Base-by-base conservation (phyloP, 2,888 invertebrate species). In the Zonitis immaculata region DNA sequence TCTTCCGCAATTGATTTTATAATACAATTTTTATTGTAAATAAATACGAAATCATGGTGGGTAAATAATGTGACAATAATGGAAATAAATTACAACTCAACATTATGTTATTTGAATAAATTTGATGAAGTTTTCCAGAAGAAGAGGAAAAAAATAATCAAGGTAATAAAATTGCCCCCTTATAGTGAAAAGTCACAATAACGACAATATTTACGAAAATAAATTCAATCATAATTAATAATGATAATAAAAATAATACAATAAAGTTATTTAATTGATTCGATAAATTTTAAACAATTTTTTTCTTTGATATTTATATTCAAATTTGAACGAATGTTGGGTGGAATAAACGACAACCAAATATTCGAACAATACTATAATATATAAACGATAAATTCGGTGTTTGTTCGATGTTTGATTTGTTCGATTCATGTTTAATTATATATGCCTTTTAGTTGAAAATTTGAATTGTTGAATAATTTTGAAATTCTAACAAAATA, bases 371-470 rank as follows among this genome's bases (percentile, higher is more conserved):
- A n/a, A n/a, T n/a, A n/a, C n/a, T n/a, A n/a, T n/a, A n/a, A n/a
- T n/a, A n/a, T n/a, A n/a, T n/a, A n/a, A n/a, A n/a, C n/a, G n/a
- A n/a, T n/a, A n/a, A n/a, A n/a, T n/a, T n/a, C n/a, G n/a, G n/a
- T n/a, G 16, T 48, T 20, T 48, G 51, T 51, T 51, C 44, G 51
- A 47, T 51, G 39, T 47, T 32, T 54, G 39, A 54, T 48, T 51
- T 54, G 43, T 54, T 55, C 51, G 47, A 54, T 54, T 54, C 28
- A 42, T 47, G 47, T 54, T 54, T 44, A 49, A n/a, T n/a, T n/a
- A n/a, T n/a, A n/a, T n/a, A n/a, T n/a, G n/a, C n/a, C n/a, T n/a
- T n/a, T n/a, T n/a, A n/a, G n/a, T 54, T 47, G 39, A 54, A 39
- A 47, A 45, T 44, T 25, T 18, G 50, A 47, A 50, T 51, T 54